Conservation (phyloP, 2,888 invertebrate genomes). For the Portevinia maculata region DNA sequence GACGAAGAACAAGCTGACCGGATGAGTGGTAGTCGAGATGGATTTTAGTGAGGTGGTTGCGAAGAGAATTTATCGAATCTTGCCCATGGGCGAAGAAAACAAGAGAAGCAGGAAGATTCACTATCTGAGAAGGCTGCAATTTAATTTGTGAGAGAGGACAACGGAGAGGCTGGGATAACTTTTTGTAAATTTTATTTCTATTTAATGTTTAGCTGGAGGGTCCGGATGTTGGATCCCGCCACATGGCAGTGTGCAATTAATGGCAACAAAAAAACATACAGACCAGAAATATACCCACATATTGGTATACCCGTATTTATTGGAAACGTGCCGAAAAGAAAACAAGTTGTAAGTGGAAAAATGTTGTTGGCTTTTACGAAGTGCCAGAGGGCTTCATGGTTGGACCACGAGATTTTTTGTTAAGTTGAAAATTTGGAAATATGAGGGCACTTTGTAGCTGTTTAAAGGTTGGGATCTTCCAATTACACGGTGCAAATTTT, state of each 20-base stretch:
- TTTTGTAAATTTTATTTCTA: constrained; percentile 62
- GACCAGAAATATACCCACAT: neutral
- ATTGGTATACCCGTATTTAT: constrained; percentile 20
- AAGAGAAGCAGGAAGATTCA: constrained; percentile 54
- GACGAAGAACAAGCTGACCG: neutral
- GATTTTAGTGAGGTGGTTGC: constrained; percentile 28
- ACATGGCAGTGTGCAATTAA: constrained; percentile 64
- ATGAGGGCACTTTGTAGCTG: neutral
- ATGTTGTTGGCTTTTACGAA: constrained; percentile 19
- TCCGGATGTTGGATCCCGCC: constrained; percentile 63
- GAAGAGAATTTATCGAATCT: constrained; percentile 57
- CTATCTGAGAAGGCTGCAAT: constrained; percentile 45
- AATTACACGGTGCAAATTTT: too few relatives aligned
- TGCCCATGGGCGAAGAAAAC: constrained; percentile 49
- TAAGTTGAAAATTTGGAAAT: neutral
- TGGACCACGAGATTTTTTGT: constrained; percentile 15
- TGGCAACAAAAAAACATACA: constrained; percentile 34
- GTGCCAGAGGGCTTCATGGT: constrained; percentile 49
- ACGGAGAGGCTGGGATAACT: constrained; percentile 26
- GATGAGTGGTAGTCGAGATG: constrained; percentile 33
- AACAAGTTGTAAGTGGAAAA: constrained; percentile 33
- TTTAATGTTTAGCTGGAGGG: constrained; percentile 63
- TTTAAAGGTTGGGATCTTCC: too few relatives aligned
- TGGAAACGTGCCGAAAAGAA: constrained; percentile 47
- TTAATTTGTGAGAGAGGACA: constrained; percentile 48